Conservation (phyloP, 2,113 vertebrate species). For the Sander lucioperca region DNA sequence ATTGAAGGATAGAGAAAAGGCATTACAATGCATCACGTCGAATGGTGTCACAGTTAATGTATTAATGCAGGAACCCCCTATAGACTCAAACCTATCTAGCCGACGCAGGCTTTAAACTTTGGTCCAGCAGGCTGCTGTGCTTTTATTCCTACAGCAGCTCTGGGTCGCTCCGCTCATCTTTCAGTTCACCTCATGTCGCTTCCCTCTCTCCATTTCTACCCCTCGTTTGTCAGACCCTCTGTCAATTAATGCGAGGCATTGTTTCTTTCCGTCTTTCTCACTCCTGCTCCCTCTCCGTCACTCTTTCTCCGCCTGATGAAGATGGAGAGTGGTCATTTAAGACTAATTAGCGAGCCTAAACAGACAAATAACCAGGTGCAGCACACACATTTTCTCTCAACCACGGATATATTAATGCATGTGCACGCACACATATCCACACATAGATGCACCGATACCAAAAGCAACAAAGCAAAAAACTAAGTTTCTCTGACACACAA, state of each 20-base stretch:
- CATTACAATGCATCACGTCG: slow-evolving; percentile 12
- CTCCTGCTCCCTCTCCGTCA: slow-evolving; percentile 33
- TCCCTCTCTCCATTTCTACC: slow-evolving; percentile 22
- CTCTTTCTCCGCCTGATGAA: slow-evolving; percentile 60
- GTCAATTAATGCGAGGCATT: slow-evolving; percentile 53
- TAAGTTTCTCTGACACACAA: slow-evolving; percentile 8
- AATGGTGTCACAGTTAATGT: slow-evolving; percentile 2
- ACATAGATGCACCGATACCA: background rate
- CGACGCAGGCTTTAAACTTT: slow-evolving; percentile 41
- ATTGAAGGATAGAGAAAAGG: slow-evolving; percentile 31
- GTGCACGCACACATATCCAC: background rate
- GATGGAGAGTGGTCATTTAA: slow-evolving; percentile 74
- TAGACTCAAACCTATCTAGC: slow-evolving; percentile 42
- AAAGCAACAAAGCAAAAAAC: slow-evolving; percentile 18
- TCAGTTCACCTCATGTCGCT: slow-evolving; percentile 54
- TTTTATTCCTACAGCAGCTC: slow-evolving; percentile 31
- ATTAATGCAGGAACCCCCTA: slow-evolving; percentile 18
- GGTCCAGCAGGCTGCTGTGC: slow-evolving; percentile 4
- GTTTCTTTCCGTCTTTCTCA: slow-evolving; percentile 42
- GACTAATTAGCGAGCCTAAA: slow-evolving; percentile 67
- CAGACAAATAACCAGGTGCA: slow-evolving; percentile 67
- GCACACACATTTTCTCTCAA: slow-evolving; percentile 15
- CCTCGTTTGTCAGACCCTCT: slow-evolving; percentile 47
- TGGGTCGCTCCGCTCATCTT: slow-evolving; percentile 7
- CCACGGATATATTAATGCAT: slow-evolving; percentile 10